Base-by-base conservation (phyloP, 2,888 invertebrate species). In the Andricus curvator region DNA sequence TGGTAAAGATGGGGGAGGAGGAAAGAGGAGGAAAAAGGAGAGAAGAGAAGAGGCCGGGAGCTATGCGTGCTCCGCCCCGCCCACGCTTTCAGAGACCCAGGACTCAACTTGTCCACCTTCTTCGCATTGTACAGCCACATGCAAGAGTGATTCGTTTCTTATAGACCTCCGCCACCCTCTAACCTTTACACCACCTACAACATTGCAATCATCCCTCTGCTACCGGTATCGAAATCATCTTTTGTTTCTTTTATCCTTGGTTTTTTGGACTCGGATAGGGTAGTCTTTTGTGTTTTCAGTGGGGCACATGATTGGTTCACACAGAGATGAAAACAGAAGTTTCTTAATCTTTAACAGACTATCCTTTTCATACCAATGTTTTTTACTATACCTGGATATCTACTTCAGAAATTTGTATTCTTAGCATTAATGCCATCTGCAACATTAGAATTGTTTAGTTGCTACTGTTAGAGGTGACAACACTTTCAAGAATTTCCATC, bases 51-150 rank as follows among this genome's bases (percentile, higher is more conserved):
- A 92, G 92, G 92, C 84, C 84, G 83, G 84, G 83, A 84, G 84
- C 84, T 82, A 91, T 92, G 91, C 92, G 92, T 92, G 92, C 90
- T 91, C 91, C 88, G 92, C 92, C 88, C 92, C 92, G 92, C 92
- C 92, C 91, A 92, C 83, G 82, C 84, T 91, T 90, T 91, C 91
- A 92, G 89, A 92, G 91, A 90, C 91, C 88, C 88, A 89, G 87
- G 89, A 91, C 90, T 91, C 90, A 90, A 92, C 90, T 91, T 92
- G 92, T 92, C 92, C 91, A 91, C 91, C 91, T 91, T 91, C 89
- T 89, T 85, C 85, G 82, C 86, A 78, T 68, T 79, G 89, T 91
- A 91, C 91, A 91, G 90, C 90, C 90, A 86, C 86, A 82, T 88
- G 85, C 90, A 91, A 91, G 89, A 91, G 88, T 91, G 83, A 84